These are phyloP conservation scores for Aphodius sticticus DNA, from an alignment of 2,888 invertebrate genomes.

Conservation along the genomic window DNA sequence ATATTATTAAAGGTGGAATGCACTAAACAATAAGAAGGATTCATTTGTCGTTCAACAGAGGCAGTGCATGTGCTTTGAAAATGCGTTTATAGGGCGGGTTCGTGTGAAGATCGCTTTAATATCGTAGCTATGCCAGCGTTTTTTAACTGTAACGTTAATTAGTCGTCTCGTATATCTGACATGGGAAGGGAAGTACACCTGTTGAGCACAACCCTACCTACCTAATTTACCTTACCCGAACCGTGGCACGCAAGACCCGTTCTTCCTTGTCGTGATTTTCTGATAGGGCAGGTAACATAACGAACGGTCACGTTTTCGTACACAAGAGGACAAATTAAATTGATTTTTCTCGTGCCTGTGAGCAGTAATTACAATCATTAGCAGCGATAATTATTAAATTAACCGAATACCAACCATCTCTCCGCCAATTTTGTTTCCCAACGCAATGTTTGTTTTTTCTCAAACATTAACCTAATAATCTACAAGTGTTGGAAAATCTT, in stretches of 20 bases:
- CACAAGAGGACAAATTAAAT: neutral
- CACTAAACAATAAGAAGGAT: too few relatives aligned
- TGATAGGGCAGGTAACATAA: neutral
- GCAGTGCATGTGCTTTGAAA: neutral
- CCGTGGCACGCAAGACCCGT: conserved; percentile 5
- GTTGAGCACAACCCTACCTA: conserved; percentile 23
- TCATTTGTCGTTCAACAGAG: too few relatives aligned
- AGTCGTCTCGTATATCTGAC: conserved; percentile 19
- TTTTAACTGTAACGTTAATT: conserved; percentile 16
- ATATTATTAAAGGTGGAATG: too few relatives aligned
- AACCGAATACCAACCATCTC: neutral
- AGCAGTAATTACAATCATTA: neutral
- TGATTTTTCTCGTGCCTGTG: neutral
- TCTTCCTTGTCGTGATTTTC: conserved; percentile 14
- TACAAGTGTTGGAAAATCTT: neutral
- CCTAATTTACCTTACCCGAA: conserved; percentile 17
- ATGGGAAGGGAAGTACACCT: conserved; percentile 27
- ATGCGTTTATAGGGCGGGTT: neutral
- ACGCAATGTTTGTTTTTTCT: too few relatives aligned
- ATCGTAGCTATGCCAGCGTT: neutral
- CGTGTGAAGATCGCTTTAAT: neutral
- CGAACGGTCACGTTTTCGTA: neutral
- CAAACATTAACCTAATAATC: too few relatives aligned
- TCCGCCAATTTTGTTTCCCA: too few relatives aligned
- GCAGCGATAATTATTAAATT: neutral